Evolutionary conservation across 2,113 vertebrate species (phyloP).

Genomic region (Hoplias malabaricus): DNA sequence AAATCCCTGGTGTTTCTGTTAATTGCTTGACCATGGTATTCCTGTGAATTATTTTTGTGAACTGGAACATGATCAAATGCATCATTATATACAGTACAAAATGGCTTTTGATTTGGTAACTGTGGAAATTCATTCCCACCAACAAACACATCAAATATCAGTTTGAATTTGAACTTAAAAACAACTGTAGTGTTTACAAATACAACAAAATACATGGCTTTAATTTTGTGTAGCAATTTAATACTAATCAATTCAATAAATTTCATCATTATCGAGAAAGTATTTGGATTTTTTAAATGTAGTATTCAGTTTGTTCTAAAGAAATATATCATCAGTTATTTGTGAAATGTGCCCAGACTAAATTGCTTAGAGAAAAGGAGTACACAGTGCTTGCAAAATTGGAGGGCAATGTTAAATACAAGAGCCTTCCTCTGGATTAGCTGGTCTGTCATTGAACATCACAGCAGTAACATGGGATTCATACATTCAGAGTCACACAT

Average conservation of each 20-base stretch:
- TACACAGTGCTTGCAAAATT: not conserved
- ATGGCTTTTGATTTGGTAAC: not conserved
- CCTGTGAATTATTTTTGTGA: not conserved
- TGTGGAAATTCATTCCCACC: no score
- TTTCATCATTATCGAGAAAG: no score
- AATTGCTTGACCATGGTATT: not conserved
- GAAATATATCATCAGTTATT: no score
- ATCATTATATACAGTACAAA: not conserved
- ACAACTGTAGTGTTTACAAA: no score
- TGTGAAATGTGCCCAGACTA: not conserved
- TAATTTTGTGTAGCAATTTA: no score
- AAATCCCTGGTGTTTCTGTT: conserved; percentile 9
- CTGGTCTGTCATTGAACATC: not conserved
- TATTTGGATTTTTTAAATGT: no score
- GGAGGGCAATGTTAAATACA: not conserved
- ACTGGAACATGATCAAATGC: not conserved
- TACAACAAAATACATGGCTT: no score
- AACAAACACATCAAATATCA: no score
- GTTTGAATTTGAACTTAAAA: no score
- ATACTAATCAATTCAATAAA: no score
- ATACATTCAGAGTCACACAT: not conserved
- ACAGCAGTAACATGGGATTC: not conserved
- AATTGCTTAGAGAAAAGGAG: not conserved
- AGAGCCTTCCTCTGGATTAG: not conserved
- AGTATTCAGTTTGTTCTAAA: no score